Evolutionary conservation across 1,140 invertebrate genomes (phyloP).

Genomic region (Protaetia brevitarsis): DNA sequence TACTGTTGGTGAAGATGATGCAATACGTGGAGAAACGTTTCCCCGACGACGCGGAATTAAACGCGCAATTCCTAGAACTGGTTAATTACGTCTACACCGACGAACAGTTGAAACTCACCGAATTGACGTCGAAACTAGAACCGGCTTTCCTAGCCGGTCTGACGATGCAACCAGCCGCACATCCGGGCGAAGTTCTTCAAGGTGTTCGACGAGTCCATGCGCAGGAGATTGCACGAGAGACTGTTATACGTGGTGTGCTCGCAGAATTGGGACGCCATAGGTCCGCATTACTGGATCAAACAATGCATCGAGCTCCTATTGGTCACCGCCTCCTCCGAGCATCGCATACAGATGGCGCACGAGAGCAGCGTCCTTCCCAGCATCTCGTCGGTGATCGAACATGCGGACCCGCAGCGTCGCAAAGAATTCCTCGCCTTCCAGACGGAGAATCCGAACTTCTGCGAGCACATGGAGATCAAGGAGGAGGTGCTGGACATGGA

Average conservation of each 20-base stretch:
- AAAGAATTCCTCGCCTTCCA: constrained; percentile 39
- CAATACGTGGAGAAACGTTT: constrained; percentile 93
- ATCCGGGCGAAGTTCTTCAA: constrained; percentile 94
- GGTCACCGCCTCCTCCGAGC: constrained; percentile 63
- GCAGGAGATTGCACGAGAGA: constrained; percentile 76
- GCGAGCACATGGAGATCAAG: constrained; percentile 37
- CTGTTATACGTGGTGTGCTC: constrained; percentile 91
- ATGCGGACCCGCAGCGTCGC: constrained; percentile 53
- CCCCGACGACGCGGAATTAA: constrained; percentile 81
- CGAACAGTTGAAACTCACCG: constrained; percentile 80
- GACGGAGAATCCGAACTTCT: constrained; percentile 37
- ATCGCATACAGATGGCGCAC: constrained; percentile 73
- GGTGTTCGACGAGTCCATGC: constrained; percentile 88
- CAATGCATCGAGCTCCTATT: constrained; percentile 89
- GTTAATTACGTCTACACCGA: constrained; percentile 93
- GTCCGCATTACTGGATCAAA: constrained; percentile 96
- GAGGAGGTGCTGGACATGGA: constrained; percentile 69
- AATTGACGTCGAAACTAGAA: constrained; percentile 90
- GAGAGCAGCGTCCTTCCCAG: constrained; percentile 76
- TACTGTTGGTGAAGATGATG: constrained; percentile 92
- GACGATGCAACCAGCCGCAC: constrained; percentile 80
- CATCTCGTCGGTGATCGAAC: constrained; percentile 75
- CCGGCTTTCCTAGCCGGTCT: constrained; percentile 91
- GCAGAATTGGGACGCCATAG: constrained; percentile 97
- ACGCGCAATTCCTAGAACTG: constrained; percentile 89